Evolutionary conservation across 2,113 vertebrate species (phyloP), one percentile per base, ranked within the genome.

Genomic region (Butorides virescens): DNA sequence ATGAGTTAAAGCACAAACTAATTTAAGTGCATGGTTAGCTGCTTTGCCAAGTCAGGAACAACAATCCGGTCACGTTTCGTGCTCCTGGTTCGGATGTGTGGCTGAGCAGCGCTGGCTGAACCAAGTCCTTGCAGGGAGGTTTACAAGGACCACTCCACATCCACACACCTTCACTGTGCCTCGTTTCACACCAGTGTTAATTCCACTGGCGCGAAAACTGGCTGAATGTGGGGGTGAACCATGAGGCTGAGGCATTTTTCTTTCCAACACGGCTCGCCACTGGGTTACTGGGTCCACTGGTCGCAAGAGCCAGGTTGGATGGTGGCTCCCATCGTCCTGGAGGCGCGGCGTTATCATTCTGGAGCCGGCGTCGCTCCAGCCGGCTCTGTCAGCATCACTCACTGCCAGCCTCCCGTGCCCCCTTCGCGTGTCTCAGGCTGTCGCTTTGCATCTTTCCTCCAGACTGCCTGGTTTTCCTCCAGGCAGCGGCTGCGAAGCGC

Each of bases 321-420:
- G 42, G 55, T n/a, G 25, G 52, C 15, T 94, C 11, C 32, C 2
- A 2, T 55, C 6, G 2, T 85, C 52, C 77, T 75, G 84, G 58
- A 94, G 70, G 44, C 56, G 1, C 0, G 1, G 21, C 21, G 36
- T 70, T 53, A 37, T 29, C n/a, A n/a, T 86, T 79, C 78, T 36
- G 53, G 81, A 37, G 0, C 23, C 0, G 0, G 7, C 61, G 32
- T 37, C 0, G 0, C 20, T 65, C 18, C 32, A 9, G 32, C 36
- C 0, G 0, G 27, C 39, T 32, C 32, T 1, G 2, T 19, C 86
- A 59, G 53, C 73, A 27, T 72, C 63, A 15, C 63, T 71, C 67
- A 16, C 47, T 20, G n/a, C 37, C 59, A 15, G 13, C 55, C 37
- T 53, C 46, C 36, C 0, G 0, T 36, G 17, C 25, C 70, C 70